These are phyloP conservation scores for Calameuta filiformis DNA, from an alignment of 2,888 invertebrate species.

Conservation along the genomic window DNA sequence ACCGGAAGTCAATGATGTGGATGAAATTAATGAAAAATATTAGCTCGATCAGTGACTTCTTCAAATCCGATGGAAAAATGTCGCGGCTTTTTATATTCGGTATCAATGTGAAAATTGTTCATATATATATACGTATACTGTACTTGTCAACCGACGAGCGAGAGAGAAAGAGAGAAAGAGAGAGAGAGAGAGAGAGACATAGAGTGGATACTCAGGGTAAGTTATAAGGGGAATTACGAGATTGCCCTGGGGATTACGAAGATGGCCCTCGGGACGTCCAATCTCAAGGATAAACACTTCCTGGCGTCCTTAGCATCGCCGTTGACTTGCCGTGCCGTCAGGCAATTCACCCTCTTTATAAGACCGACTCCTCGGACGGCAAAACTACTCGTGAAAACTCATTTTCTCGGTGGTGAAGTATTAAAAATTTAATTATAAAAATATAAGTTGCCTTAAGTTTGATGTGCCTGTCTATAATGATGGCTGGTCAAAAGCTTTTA, in stretches of 20 bases:
- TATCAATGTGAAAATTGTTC: too few relatives aligned
- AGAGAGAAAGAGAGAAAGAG: slow-evolving; percentile 5
- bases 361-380: slow-evolving; percentile 15
- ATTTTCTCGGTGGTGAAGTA: slow-evolving; percentile 45
- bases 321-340: slow-evolving; percentile 4
- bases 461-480: slow-evolving; percentile 7
- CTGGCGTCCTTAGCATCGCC: slow-evolving; percentile 52
- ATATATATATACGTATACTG: too few relatives aligned
- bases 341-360: slow-evolving; percentile 12
- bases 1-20: slow-evolving; percentile 3
- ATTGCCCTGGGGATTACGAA: slow-evolving; percentile 65
- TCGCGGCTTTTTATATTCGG: too few relatives aligned
- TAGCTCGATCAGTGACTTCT: slow-evolving; percentile 45
- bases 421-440: slow-evolving; percentile 55
- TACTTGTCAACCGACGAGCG: slow-evolving; percentile 5
- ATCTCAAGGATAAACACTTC: slow-evolving; percentile 66
- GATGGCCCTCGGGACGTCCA: slow-evolving; percentile 64
- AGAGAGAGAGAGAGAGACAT: slow-evolving; percentile 15
- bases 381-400: slow-evolving; percentile 46
- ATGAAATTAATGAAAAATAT: slow-evolving; percentile 54
- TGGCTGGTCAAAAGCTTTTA: too few relatives aligned
- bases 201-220: slow-evolving; percentile 37
- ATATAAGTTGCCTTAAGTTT: slow-evolving; percentile 32
- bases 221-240: slow-evolving; percentile 65
- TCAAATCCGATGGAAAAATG: slow-evolving; percentile 33